Evolutionary conservation across 2,888 invertebrate genomes (phyloP), one percentile per base, ranked within the genome.

Genomic region (Hanleya hanleyi): DNA sequence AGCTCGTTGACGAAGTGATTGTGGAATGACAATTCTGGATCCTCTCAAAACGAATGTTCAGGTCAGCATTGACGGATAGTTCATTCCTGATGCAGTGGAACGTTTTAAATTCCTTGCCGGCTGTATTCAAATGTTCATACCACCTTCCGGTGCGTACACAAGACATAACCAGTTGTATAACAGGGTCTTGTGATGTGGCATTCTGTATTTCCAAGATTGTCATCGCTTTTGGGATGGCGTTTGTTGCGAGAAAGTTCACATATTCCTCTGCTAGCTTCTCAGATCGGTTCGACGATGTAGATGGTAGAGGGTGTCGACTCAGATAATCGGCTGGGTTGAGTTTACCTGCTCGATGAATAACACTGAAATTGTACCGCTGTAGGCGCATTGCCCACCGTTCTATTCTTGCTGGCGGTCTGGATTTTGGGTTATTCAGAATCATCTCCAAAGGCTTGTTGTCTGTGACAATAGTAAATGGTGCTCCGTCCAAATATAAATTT

Each of bases 201-300:
- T 26, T 32, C 32, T 62, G 67, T 35, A 80, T 67, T 35, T 81
- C 78, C 38, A 69, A 61, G 18, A 78, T 22, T 5, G 77, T 71
- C 69, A 80, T 70, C 12, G 78, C 64, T 57, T 75, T 79, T 15
- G 80, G 78, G 0, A 76, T 72, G 15, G 79, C 66, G 66, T 75
- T 32, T 32, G 67, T 51, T 0, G 67, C 33, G 7, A 78, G 47
- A 57, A 67, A 77, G 1, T 69, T 50, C 47, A 76, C 57, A 50
- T 74, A 77, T 35, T 74, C 75, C 37, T 78, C 76, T 18, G 77
- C 74, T 32, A 68, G 70, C 47, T 69, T 77, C n/a, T 77, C 69
- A 12, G 36, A 26, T 12, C 51, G 50, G 12, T 68, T 62, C n/a
- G 67, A 12, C 29, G 81, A 79, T n/a, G 80, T 78, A 49, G 76